Conservation (phyloP, 2,888 invertebrate genomes). For the Tenthredo distinguenda region DNA sequence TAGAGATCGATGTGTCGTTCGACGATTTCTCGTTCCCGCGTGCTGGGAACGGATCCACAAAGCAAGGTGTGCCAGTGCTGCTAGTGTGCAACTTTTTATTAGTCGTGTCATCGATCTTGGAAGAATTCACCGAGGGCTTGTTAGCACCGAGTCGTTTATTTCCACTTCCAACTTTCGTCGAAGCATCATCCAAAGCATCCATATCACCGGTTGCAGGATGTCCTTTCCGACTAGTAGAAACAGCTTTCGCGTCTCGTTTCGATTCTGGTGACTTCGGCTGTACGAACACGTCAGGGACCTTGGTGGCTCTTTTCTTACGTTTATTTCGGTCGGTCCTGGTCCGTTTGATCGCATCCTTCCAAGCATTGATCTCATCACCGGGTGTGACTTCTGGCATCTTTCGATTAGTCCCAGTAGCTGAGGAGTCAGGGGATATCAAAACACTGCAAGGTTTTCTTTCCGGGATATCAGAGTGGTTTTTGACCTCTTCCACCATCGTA, state of each 20-base stretch:
- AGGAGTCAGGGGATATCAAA: neutral
- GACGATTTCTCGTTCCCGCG: neutral
- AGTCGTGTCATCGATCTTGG: conserved; percentile 7
- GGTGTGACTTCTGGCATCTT: conserved; percentile 43
- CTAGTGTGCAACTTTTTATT: conserved; percentile 56
- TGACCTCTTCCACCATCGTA: neutral
- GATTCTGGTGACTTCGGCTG: conserved; percentile 68
- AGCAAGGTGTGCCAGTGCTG: neutral
- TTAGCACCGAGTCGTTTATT: conserved; percentile 42
- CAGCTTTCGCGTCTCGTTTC: conserved; percentile 62
- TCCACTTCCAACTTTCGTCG: conserved; percentile 17
- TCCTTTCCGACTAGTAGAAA: conserved; percentile 40
- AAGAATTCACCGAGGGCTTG: neutral
- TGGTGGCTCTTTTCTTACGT: neutral
- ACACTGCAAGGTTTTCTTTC: neutral
- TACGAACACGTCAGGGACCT: conserved; percentile 60
- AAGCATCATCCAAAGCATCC: neutral
- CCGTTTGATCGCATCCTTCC: conserved; percentile 62
- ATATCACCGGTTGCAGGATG: neutral
- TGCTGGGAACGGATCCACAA: neutral
- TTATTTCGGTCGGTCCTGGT: conserved; percentile 54
- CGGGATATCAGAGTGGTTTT: neutral
- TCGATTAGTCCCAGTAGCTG: neutral
- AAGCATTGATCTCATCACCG: conserved; percentile 64
- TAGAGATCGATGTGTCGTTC: neutral